phyloP scores from a whole-genome alignment of 2,113 vertebrate genomes.

The Hippopotamus amphibius region DNA sequence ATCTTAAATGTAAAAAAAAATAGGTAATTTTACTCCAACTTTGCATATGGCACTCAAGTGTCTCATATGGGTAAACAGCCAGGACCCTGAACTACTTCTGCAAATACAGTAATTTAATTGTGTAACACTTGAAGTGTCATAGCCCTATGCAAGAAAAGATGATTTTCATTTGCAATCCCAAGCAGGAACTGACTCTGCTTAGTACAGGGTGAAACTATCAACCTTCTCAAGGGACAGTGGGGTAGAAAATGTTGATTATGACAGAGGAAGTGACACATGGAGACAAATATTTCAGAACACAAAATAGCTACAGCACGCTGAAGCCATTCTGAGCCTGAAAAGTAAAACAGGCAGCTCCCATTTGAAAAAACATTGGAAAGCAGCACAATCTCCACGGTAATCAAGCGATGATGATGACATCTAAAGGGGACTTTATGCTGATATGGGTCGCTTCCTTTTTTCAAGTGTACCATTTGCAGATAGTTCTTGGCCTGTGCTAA shows the following conservation, averaged over 20 bases:
- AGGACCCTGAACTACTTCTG: neutral
- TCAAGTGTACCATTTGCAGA: neutral
- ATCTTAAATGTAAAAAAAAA: neutral
- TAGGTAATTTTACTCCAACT: neutral
- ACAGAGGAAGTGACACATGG: neutral
- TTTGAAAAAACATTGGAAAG: neutral
- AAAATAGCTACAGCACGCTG: neutral
- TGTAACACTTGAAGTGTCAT: neutral
- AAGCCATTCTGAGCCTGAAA: neutral
- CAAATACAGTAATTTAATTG: constrained; percentile 45
- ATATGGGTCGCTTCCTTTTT: neutral
- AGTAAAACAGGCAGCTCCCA: neutral
- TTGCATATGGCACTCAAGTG: neutral
- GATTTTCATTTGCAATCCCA: neutral
- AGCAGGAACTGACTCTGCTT: neutral
- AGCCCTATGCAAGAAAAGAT: neutral
- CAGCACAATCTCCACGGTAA: neutral
- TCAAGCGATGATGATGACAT: neutral
- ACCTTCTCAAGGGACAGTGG: neutral
- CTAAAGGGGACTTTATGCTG: neutral
- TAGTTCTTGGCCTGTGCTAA: neutral
- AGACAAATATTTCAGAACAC: neutral
- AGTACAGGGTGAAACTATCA: neutral
- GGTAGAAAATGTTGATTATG: constrained; percentile 13
- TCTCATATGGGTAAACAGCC: neutral